Evolutionary conservation across 1,140 invertebrate genomes (phyloP).

Genomic region (Drosophila serrata): DNA sequence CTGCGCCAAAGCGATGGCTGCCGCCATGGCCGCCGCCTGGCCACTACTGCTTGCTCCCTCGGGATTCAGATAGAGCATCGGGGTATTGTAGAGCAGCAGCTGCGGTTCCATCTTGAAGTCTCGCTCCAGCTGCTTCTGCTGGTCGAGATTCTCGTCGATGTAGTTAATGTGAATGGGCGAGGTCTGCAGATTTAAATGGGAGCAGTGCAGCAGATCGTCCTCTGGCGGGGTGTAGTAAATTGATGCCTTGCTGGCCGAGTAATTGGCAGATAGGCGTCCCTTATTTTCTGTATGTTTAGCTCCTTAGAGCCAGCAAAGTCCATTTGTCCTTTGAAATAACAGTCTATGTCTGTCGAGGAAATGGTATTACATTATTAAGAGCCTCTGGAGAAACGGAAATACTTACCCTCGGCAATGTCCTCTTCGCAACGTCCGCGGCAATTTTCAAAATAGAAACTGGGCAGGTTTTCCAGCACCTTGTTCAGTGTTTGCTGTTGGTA

Average conservation of each 20-base stretch:
- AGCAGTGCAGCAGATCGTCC: constrained; percentile 85
- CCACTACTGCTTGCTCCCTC: constrained; percentile 67
- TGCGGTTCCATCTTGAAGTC: constrained; percentile 70
- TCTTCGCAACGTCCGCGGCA: constrained; percentile 94
- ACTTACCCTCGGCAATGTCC: constrained; percentile 86
- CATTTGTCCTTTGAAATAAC: constrained; percentile 89
- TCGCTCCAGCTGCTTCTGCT: constrained; percentile 68
- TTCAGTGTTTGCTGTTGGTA: constrained; percentile 97
- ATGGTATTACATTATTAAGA: not conserved
- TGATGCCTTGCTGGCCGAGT: constrained; percentile 89
- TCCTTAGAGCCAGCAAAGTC: constrained; percentile 67
- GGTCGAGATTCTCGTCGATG: constrained; percentile 81
- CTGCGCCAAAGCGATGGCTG: constrained; percentile 45
- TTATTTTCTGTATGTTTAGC: constrained; percentile 77
- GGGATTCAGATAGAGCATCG: constrained; percentile 63
- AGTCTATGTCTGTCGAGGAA: constrained; percentile 75
- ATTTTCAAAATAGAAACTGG: constrained; percentile 96
- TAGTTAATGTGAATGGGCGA: constrained; percentile 85
- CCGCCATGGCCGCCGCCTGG: constrained; percentile 67
- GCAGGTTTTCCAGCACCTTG: constrained; percentile 97
- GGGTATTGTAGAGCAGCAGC: constrained; percentile 55
- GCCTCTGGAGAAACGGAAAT: not conserved
- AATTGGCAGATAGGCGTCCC: constrained; percentile 69
- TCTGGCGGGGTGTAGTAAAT: constrained; percentile 92
- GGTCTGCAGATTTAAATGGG: constrained; percentile 68